Evolutionary conservation across 2,797 vertebrate genomes (phyloP).

Genomic region (Sus cebifrons): DNA sequence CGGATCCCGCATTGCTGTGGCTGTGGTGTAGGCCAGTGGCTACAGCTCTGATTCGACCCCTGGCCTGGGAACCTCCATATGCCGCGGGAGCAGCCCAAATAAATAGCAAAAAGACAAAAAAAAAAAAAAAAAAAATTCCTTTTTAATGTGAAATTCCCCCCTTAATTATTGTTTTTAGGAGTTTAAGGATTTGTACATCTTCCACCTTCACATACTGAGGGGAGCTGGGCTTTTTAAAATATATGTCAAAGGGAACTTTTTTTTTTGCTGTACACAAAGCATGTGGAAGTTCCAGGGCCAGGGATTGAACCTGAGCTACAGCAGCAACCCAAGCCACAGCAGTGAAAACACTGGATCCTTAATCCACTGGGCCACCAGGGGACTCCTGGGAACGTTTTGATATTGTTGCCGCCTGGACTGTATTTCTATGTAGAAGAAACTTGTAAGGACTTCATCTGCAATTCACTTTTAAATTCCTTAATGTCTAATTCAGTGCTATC

Average conservation of each 20-base stretch:
- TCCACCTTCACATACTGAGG: background rate
- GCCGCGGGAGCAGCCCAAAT: no score
- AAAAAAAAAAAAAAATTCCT: slow-evolving; percentile 35
- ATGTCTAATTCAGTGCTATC: background rate
- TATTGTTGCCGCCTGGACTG: background rate
- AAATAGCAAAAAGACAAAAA: no score
- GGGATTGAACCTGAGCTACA: no score
- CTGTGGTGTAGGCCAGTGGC: no score
- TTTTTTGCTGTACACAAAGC: no score
- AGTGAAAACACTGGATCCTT: no score
- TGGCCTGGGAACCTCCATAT: no score
- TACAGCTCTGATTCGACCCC: no score
- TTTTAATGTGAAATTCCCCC: slow-evolving; percentile 23
- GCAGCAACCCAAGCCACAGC: no score
- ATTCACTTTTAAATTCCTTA: slow-evolving; percentile 43
- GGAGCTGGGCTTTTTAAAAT: background rate
- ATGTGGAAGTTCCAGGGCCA: no score
- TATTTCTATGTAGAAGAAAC: background rate
- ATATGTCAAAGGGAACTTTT: background rate
- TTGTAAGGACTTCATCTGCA: slow-evolving; percentile 10
- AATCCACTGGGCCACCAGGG: no score
- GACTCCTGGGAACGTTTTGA: background rate
- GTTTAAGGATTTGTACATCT: background rate
- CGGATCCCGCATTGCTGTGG: no score
- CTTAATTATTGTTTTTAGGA: slow-evolving; percentile 11